Evolutionary conservation across 2,797 vertebrate species (phyloP).

Genomic region (Gobionotothen gibberifrons): DNA sequence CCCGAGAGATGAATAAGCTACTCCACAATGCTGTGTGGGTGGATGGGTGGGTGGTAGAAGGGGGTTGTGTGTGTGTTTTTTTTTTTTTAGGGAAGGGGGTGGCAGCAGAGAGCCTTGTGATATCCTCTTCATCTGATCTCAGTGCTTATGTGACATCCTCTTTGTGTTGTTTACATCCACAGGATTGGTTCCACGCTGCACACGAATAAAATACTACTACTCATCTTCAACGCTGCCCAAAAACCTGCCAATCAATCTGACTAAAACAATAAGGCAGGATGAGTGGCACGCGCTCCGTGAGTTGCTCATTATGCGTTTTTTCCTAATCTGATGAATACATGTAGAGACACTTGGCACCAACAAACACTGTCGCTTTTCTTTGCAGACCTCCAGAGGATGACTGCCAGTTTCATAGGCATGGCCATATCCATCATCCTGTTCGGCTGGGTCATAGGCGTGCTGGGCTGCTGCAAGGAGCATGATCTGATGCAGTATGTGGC

Average conservation of each 20-base stretch:
- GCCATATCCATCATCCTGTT: slow-evolving; percentile 94
- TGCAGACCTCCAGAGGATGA: slow-evolving; percentile 93
- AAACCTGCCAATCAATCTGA: slow-evolving; percentile 91
- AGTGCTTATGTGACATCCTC: slow-evolving; percentile 57
- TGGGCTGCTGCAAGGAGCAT: slow-evolving; percentile 93
- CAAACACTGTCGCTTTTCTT: slow-evolving; percentile 5
- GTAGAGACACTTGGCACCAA: slow-evolving; percentile 4
- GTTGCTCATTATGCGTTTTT: slow-evolving; percentile 60
- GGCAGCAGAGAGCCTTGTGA: slow-evolving; percentile 58
- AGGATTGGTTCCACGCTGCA: slow-evolving; percentile 92
- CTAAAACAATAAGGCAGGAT: slow-evolving; percentile 93
- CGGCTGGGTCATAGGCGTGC: slow-evolving; percentile 92
- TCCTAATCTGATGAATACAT: slow-evolving; percentile 25
- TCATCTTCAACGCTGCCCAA: slow-evolving; percentile 90
- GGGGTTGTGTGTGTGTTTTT: slow-evolving; percentile 25
- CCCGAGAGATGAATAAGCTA: slow-evolving; percentile 54
- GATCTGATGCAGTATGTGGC: slow-evolving; percentile 97
- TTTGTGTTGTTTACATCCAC: slow-evolving; percentile 75
- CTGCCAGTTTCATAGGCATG: slow-evolving; percentile 94
- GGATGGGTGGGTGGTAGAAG: slow-evolving; percentile 53
- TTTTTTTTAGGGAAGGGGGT: slow-evolving; percentile 34
- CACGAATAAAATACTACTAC: slow-evolving; percentile 94
- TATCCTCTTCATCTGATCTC: slow-evolving; percentile 60
- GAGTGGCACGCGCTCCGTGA: slow-evolving; percentile 95
- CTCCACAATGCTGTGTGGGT: slow-evolving; percentile 70